Evolutionary conservation across 53 echinoderm and acorn worm genomes (phyloP).

Genomic region (Mesocentrotus franciscanus): DNA sequence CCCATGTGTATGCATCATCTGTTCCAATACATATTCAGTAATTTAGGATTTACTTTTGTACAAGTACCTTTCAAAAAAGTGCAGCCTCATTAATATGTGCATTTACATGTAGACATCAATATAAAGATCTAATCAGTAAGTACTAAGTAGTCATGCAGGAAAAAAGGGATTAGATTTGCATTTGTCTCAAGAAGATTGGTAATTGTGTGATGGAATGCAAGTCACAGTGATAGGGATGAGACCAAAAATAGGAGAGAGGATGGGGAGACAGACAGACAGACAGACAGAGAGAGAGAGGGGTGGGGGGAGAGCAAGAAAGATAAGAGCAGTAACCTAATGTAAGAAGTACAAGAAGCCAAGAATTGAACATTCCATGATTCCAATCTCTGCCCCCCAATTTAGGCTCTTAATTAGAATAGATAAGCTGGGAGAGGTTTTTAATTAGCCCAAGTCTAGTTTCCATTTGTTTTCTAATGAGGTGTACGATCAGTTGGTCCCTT

Average conservation of each 20-base stretch:
- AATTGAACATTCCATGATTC: not conserved
- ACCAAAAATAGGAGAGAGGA: not conserved
- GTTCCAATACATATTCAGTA: not conserved
- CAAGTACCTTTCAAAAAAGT: not conserved
- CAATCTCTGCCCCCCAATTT: not conserved
- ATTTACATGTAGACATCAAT: not conserved
- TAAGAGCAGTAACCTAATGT: not conserved
- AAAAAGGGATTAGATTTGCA: not conserved
- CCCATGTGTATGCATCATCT: not conserved
- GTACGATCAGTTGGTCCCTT: not conserved
- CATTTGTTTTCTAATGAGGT: not conserved
- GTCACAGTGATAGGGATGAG: no score
- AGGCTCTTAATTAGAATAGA: not conserved
- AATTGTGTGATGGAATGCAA: not conserved
- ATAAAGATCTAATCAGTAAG: not conserved
- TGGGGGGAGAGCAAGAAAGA: no score
- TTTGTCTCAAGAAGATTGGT: not conserved
- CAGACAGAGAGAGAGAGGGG: not conserved
- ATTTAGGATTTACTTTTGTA: not conserved
- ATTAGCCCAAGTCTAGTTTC: not conserved
- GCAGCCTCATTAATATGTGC: not conserved
- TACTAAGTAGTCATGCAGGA: not conserved
- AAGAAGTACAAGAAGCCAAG: conserved; percentile 47
- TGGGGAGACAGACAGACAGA: not conserved
- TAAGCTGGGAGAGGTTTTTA: conserved; percentile 25